phyloP scores from a whole-genome alignment of 2,888 invertebrate species.

The Parochlus steinenii region DNA sequence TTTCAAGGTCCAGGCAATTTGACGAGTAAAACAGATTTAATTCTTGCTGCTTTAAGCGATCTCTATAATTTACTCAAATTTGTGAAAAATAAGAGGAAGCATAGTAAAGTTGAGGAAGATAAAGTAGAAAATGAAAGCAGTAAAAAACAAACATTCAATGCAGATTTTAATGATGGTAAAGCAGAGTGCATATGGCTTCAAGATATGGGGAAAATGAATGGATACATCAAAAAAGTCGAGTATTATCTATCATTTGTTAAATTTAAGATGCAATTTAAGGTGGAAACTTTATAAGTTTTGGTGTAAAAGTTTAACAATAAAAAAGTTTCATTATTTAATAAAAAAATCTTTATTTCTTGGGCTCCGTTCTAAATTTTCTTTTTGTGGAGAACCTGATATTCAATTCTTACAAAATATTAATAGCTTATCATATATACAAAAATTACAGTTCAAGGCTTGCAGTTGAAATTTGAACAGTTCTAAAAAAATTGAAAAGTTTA shows the following conservation, averaged over 20 bases:
- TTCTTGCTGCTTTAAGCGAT: constrained; percentile 51
- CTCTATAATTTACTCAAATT: constrained; percentile 35
- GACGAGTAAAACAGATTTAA: constrained; percentile 35
- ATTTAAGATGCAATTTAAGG: too few relatives aligned
- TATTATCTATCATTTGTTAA: constrained; percentile 52
- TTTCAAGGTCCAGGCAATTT: constrained; percentile 39
- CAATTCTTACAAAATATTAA: too few relatives aligned
- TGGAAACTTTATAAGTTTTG: too few relatives aligned
- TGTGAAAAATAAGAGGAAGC: constrained; percentile 28
- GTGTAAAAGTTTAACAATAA: too few relatives aligned
- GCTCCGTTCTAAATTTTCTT: too few relatives aligned
- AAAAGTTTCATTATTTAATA: too few relatives aligned
- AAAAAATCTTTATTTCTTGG: too few relatives aligned
- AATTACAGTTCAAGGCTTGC: too few relatives aligned
- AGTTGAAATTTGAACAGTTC: too few relatives aligned
- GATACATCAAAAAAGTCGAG: constrained; percentile 48
- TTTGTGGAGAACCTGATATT: too few relatives aligned
- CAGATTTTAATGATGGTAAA: constrained; percentile 38
- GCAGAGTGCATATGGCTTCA: constrained; percentile 33
- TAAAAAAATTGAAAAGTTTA: too few relatives aligned
- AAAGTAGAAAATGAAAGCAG: constrained; percentile 17
- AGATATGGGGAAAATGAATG: constrained; percentile 35
- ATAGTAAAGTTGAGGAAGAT: constrained; percentile 17
- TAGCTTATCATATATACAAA: too few relatives aligned
- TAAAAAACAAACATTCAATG: constrained; percentile 31